phyloP scores from a whole-genome alignment of 2,113 vertebrate genomes.

The Crotalus horridus region DNA sequence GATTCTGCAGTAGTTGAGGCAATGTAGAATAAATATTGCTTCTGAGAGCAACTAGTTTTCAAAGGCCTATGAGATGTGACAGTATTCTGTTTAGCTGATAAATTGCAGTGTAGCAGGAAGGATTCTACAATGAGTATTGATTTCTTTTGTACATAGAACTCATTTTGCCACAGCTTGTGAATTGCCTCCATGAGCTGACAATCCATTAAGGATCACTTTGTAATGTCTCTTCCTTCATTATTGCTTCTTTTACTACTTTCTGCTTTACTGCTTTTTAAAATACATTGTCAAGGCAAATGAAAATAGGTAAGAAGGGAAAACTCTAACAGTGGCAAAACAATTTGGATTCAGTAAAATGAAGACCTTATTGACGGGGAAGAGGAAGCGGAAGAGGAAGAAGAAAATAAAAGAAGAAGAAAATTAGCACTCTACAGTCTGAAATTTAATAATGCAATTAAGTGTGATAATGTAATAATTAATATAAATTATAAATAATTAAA shows the following conservation, averaged over 20 bases:
- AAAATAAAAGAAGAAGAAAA: not conserved
- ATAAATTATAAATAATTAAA: not conserved
- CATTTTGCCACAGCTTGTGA: constrained; percentile 63
- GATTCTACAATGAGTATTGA: constrained; percentile 67
- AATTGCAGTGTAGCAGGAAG: constrained; percentile 59
- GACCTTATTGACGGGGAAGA: constrained; percentile 35
- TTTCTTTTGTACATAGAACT: constrained; percentile 67
- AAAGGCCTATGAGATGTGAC: constrained; percentile 55
- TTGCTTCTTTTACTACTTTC: constrained; percentile 66
- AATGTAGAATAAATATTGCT: constrained; percentile 37
- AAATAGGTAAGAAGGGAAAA: constrained; percentile 55
- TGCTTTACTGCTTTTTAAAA: constrained; percentile 67
- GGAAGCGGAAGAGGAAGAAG: not conserved
- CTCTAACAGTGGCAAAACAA: constrained; percentile 40
- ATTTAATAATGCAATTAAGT: constrained; percentile 29
- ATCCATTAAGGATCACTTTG: constrained; percentile 67
- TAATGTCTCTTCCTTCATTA: constrained; percentile 65
- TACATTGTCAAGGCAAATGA: constrained; percentile 57
- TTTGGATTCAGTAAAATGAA: constrained; percentile 48
- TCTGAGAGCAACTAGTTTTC: constrained; percentile 37
- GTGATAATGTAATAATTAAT: not conserved
- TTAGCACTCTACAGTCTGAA: constrained; percentile 44
- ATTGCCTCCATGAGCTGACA: constrained; percentile 62
- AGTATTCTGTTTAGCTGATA: constrained; percentile 59
- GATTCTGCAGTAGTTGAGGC: constrained; percentile 22